A percentile compares a stretch with the other conserved stretches of the same genome.
Evolutionary conservation across 2,888 invertebrate genomes (phyloP).

Genomic region (Argyresthia albistria): DNA sequence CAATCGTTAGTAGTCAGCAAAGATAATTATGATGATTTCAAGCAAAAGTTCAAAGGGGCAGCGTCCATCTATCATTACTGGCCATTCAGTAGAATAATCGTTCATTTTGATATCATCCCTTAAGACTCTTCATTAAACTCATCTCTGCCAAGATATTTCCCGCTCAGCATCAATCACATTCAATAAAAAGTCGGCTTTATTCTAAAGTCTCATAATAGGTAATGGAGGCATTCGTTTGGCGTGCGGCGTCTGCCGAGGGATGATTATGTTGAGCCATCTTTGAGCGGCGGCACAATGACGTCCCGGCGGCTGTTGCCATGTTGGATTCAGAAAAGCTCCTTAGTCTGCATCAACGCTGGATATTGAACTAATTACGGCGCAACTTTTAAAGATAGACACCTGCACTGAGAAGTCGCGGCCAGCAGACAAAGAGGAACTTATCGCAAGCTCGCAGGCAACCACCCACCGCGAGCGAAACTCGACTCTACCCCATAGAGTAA

Average conservation of each 20-base stretch:
- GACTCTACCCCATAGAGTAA: constrained; percentile 23
- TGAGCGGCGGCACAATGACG: constrained; percentile 62
- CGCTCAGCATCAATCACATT: constrained; percentile 70
- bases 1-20: too few species aligned
- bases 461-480: constrained; percentile 27
- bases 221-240: constrained; percentile 64
- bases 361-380: constrained; percentile 64
- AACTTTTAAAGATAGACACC: constrained; percentile 72
- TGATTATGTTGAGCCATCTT: constrained; percentile 45
- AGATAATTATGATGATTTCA: too few species aligned
- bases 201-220: constrained; percentile 73
- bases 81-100: constrained; percentile 68
- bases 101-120: constrained; percentile 71
- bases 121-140: constrained; percentile 73
- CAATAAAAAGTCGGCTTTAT: constrained; percentile 70
- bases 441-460: constrained; percentile 57
- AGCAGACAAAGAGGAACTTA: constrained; percentile 67
- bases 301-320: constrained; percentile 60
- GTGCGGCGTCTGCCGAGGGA: constrained; percentile 55
- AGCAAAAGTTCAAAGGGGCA: too few species aligned
- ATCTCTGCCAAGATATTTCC: constrained; percentile 65
- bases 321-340: constrained; percentile 64
- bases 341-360: constrained; percentile 60
- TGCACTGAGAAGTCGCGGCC: constrained; percentile 51
- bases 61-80: constrained; percentile 5